phyloP scores from a whole-genome alignment of 2,888 invertebrate species.

The Microplitis deprimator region DNA sequence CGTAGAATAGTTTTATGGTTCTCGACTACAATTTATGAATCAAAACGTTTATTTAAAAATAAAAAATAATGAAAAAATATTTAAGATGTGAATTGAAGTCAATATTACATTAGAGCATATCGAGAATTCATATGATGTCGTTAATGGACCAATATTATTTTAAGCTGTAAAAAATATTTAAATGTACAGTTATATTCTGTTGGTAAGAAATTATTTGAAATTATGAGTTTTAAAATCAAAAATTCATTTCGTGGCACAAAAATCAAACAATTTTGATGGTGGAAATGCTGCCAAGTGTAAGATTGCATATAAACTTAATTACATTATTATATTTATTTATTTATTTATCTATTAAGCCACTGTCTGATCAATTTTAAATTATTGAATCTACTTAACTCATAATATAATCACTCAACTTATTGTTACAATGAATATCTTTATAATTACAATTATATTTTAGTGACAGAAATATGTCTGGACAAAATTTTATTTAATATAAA shows the following conservation, averaged over 20 bases:
- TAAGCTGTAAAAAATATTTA: constrained; percentile 23
- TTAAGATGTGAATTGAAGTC: constrained; percentile 36
- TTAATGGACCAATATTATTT: constrained; percentile 38
- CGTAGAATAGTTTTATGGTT: constrained; percentile 33
- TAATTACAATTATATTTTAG: background rate
- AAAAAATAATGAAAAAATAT: background rate
- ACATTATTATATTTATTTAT: background rate
- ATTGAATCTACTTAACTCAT: background rate
- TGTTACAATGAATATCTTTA: background rate
- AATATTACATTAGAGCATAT: constrained; percentile 43
- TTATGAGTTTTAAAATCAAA: background rate
- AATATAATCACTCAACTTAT: background rate
- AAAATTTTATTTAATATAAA: background rate
- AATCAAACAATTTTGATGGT: background rate
- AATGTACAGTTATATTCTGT: constrained; percentile 26
- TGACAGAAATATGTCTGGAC: background rate
- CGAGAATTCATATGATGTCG: constrained; percentile 36
- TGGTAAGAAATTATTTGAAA: background rate
- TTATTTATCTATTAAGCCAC: no score
- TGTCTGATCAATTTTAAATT: background rate
- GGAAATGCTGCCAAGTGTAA: background rate
- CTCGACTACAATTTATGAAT: constrained; percentile 22
- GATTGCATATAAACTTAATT: background rate
- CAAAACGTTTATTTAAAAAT: background rate
- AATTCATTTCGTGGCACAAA: background rate